These are phyloP conservation scores for Zygaena filipendulae DNA, from an alignment of 2,888 invertebrate genomes.

Conservation along the genomic window DNA sequence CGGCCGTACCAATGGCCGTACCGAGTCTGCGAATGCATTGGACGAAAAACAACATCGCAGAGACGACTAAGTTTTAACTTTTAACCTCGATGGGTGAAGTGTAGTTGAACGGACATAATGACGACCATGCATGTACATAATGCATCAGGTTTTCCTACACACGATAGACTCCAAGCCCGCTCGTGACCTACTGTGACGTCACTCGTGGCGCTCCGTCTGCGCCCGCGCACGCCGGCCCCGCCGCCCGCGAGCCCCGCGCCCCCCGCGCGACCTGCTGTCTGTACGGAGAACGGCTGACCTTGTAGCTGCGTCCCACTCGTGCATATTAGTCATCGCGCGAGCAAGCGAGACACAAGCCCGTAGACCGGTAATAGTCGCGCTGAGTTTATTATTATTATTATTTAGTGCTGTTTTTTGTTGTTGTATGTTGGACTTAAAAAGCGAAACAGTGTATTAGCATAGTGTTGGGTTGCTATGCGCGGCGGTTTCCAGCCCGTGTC, in stretches of 20 bases:
- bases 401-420: background rate
- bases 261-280: slow-evolving; percentile 47
- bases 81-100: too few species aligned
- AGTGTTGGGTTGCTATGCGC: too few species aligned
- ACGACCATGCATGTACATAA: too few species aligned
- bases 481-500: too few species aligned
- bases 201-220: slow-evolving; percentile 51
- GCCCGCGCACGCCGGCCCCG: slow-evolving; percentile 31
- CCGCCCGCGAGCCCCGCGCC: slow-evolving; percentile 20
- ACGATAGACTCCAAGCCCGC: slow-evolving; percentile 42
- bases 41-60: too few species aligned
- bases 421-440: background rate
- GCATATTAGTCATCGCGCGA: slow-evolving; percentile 23
- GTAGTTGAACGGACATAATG: too few species aligned
- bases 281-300: slow-evolving; percentile 64
- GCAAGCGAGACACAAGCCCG: slow-evolving; percentile 28
- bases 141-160: slow-evolving; percentile 54
- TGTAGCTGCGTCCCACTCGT: slow-evolving; percentile 45
- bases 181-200: slow-evolving; percentile 53
- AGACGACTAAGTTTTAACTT: too few species aligned
- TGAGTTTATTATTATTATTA: too few species aligned
- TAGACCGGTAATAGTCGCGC: slow-evolving; percentile 31
- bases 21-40: too few species aligned
- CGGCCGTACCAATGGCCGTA: too few species aligned
- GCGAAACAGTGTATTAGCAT: too few species aligned